Evolutionary conservation across 2,113 vertebrate genomes (phyloP), one percentile per base, ranked within the genome.

Genomic region (Pholis gunnellus): DNA sequence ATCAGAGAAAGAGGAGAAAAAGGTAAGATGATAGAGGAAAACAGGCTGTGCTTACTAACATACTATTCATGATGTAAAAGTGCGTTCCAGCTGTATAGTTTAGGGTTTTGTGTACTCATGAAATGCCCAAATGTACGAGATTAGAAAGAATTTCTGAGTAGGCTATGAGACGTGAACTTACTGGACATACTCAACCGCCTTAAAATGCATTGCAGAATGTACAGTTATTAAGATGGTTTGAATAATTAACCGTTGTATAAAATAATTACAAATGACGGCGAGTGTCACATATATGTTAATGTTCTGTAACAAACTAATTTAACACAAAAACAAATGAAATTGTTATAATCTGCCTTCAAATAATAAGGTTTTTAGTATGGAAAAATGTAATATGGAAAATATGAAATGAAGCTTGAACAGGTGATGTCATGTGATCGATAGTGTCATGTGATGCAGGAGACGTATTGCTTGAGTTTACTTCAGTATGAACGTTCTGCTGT

Each of bases 1-100:
- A 48, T 29, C 25, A 72, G 48, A 64, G 36, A 57, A 36, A 44
- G 67, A 29, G 27, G 44, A 48, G 36, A 60, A 74, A 18, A 54
- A 66, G 36, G 50, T 14, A 66, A 13, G 36, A 20, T 40, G 56
- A 76, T 25, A 63, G 76, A 72, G 54, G 38, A 40, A 22, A 50
- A 42, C 18, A 11, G 31, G 31, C 18, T 10, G 60, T 8, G 56
- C 29, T 60, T 18, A 15, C 27, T 18, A 60, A 60, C 27, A 60
- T 60, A 31, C 57, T 31, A 60, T 60, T 60, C 29, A 25, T 56
- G n/a, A 25, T 25, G 10, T 56, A 27, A 13, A 25, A 56, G 52
- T 56, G n/a, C n/a, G 10, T 56, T 56, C 9, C 54, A 56, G 54
- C 54, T 56, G 54, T 22, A 56, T 56, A 25, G 10, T 22, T 9